These are phyloP conservation scores for Buphagus erythrorhynchus DNA, from an alignment of 2,797 vertebrate genomes.

Conservation along the genomic window DNA sequence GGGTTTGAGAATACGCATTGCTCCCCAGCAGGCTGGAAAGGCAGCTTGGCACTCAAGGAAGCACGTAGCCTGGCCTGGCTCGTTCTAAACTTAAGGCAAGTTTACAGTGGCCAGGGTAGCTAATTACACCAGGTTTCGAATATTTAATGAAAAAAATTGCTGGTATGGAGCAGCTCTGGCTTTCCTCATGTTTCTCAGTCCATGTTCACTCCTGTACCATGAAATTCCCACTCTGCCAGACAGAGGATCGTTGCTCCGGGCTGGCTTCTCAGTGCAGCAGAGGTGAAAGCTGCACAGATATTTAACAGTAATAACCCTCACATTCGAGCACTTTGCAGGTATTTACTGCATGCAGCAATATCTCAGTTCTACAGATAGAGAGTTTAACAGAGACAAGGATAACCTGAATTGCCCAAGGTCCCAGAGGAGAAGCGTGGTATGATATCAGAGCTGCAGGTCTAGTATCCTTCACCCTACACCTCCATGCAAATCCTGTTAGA, in stretches of 20 bases:
- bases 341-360: slow-evolving; percentile 18
- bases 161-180: not conserved
- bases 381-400: slow-evolving; percentile 18
- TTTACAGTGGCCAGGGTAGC: not conserved
- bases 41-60: not conserved
- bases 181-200: not conserved
- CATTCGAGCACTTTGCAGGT: not conserved
- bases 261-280: not conserved
- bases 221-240: not conserved
- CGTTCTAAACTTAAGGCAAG: not conserved
- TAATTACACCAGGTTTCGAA: not conserved
- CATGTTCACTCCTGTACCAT: not conserved
- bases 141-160: not conserved
- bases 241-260: fast-evolving
- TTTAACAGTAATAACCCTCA: slow-evolving; percentile 12
- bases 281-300: not conserved
- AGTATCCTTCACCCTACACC: not conserved
- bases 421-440: not conserved
- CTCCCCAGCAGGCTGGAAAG: not conserved
- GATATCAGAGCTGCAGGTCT: not conserved
- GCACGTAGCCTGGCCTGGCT: not conserved
- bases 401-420: slow-evolving; percentile 6
- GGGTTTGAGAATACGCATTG: fast-evolving
- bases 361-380: not conserved
- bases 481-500: not conserved